Evolutionary conservation across 2,113 vertebrate species (phyloP), one percentile per base, ranked within the genome.

Genomic region (Ctenomys sociabilis): DNA sequence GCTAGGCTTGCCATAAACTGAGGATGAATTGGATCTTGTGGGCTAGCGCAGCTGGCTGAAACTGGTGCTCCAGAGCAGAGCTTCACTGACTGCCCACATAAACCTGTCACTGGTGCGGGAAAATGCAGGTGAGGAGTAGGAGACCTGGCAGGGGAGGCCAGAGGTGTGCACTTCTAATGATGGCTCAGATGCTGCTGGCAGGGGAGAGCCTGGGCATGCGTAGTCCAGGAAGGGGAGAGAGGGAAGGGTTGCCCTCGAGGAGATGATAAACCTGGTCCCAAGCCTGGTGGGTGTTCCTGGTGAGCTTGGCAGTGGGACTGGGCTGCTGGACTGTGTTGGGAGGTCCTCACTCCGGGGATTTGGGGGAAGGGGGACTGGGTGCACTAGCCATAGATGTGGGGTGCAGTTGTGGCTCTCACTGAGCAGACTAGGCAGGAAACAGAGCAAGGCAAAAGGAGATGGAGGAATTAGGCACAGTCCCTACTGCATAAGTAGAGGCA

Each of bases 311-410:
- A 6, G 13, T 32, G 11, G 21, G 52, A 26, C 26, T 5, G n/a
- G 12, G 22, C 12, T 0, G 49, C 40, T 17, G 5, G 0, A 64
- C 40, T 72, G 43, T 28, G 26, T 8, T 43, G 28, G 19, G 70
- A 75, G 92, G 90, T 88, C 17, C 10, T 90, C 28, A 32, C 32
- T 54, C n/a, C 2, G 0, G 91, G 91, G 52, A 45, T 19, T 37
- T 45, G 52, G 49, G 7, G 12, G 35, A 75, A 91, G 37, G 7
- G 35, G 28, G 28, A 2, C 54, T 14, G 7, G 61, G 43, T 0
- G 0, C 3, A 19, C 28, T 19, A 57, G 28, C n/a, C 68, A 8
- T 8, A 30, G 37, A 30, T 59, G 30, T 10, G 4, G 11, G 80
- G 54, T 5, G 12, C 4, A 7, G n/a, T 26, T 88, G 85, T 5